Evolutionary conservation across 2,113 vertebrate species (phyloP), one percentile per base, ranked within the genome.

Genomic region (Alectura lathami): DNA sequence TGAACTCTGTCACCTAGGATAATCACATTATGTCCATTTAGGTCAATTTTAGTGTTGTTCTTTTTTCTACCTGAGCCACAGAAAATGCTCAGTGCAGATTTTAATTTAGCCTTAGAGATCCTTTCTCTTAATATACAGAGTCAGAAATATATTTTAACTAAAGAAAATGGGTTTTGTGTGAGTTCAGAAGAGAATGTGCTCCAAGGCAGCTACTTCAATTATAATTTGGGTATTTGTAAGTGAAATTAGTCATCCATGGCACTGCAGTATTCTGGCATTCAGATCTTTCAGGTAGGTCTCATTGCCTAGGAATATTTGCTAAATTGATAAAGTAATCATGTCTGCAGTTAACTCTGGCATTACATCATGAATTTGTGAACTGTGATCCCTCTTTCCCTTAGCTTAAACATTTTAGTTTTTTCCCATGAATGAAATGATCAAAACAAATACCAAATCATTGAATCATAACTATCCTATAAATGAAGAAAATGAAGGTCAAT

Each of bases 251-350:
- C 50, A 86, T 74, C n/a, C 56, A 47, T 63, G 20, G 15, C 84
- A 57, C 38, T 70, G 66, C 26, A 45, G 22, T 73, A 48, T 79
- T 91, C 27, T 54, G 38, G 27, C 53, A 87, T 40, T 64, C 48
- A 83, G 36, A 59, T 77, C 2, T 6, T 62, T 85, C 53, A 66
- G 21, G 16, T n/a, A 76, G 51, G 18, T 56, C 40, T 85, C 24
- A 20, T 12, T 57, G 38, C 13, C 53, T 64, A 53, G 11, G 13
- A 91, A 78, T 32, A 75, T 24, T 17, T 81, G 22, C 29, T 94
- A 73, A 83, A 83, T 87, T 83, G 87, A 82, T 89, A 72, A 80
- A 77, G 70, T 70, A 88, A 82, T 93, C 8, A 79, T 85, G 27
- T 63, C 40, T 75, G 85, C 24, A 85, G 34, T 89, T 76, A 83